Conservation (phyloP, 2,888 invertebrate genomes). For the Volucella inflata region DNA sequence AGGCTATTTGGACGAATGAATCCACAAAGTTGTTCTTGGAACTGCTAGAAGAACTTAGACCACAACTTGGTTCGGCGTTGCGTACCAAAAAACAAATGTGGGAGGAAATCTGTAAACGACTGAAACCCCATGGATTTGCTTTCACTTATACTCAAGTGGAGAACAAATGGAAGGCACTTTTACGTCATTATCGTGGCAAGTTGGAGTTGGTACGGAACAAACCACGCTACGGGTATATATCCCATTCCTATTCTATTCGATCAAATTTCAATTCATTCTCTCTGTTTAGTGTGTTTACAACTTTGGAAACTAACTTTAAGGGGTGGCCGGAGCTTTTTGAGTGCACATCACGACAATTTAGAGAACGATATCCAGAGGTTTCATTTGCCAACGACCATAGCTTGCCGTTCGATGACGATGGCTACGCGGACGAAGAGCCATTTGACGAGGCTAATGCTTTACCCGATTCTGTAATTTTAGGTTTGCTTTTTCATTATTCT, state of each 20-base stretch:
- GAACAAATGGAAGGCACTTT: slow-evolving; percentile 65
- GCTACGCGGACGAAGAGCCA: slow-evolving; percentile 31
- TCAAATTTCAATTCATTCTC: neutral
- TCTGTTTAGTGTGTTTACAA: neutral
- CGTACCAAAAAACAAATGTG: slow-evolving; percentile 69
- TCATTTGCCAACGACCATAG: slow-evolving; percentile 64
- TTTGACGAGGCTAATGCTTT: slow-evolving; percentile 37
- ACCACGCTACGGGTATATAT: neutral
- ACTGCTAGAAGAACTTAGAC: slow-evolving; percentile 50
- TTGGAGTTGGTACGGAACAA: slow-evolving; percentile 49
- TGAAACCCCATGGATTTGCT: slow-evolving; percentile 26
- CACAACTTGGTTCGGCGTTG: slow-evolving; percentile 48
- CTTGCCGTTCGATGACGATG: slow-evolving; percentile 58
- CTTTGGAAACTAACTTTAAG: neutral
- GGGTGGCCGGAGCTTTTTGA: slow-evolving; percentile 52
- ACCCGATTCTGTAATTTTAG: slow-evolving; percentile 13
- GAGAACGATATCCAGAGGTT: neutral
- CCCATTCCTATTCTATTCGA: neutral
- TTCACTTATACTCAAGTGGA: slow-evolving; percentile 45
- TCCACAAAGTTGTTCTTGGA: slow-evolving; percentile 45
- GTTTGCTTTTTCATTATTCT: neutral
- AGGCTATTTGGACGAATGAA: slow-evolving; percentile 35
- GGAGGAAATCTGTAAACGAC: slow-evolving; percentile 43
- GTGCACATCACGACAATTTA: neutral
- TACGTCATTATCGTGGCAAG: slow-evolving; percentile 58